These are phyloP conservation scores for Bombyx mori DNA, from an alignment of 1,140 invertebrate species.

Conservation along the genomic window DNA sequence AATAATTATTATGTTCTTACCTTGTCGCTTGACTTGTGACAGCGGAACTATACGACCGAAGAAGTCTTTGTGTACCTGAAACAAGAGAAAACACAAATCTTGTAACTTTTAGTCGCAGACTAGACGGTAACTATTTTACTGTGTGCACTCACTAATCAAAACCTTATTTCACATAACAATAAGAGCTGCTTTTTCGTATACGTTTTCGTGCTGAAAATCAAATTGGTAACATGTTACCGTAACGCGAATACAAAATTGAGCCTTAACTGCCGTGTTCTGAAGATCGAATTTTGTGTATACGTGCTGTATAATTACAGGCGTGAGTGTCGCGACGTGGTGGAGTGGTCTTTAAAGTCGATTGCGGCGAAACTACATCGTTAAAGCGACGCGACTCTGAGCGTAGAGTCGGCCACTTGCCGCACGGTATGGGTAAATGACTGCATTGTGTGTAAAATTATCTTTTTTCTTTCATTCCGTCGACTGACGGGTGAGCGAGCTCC, in stretches of 20 bases:
- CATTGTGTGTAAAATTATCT: no score
- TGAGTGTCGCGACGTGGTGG: background rate
- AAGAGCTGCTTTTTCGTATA: no score
- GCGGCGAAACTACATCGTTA: slow-evolving; percentile 21
- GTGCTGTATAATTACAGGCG: no score
- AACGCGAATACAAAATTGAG: background rate
- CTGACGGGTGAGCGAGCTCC: no score
- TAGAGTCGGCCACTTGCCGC: no score
- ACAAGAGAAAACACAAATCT: slow-evolving; percentile 39
- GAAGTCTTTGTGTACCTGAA: slow-evolving; percentile 79
- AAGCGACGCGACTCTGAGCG: slow-evolving; percentile 7
- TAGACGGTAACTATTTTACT: background rate
- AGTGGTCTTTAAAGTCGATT: slow-evolving; percentile 19
- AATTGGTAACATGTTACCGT: background rate
- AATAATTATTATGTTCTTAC: slow-evolving; percentile 19
- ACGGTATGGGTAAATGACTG: no score
- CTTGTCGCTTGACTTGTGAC: slow-evolving; percentile 38
- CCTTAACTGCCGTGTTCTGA: background rate
- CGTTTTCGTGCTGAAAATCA: no score
- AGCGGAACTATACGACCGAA: slow-evolving; percentile 76
- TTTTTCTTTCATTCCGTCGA: no score
- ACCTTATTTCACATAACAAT: no score
- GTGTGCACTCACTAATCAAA: no score
- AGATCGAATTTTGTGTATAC: no score
- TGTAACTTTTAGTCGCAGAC: background rate